phyloP scores from a whole-genome alignment of 92 coral and sea anemone species.

The Parazoanthus darwini region DNA sequence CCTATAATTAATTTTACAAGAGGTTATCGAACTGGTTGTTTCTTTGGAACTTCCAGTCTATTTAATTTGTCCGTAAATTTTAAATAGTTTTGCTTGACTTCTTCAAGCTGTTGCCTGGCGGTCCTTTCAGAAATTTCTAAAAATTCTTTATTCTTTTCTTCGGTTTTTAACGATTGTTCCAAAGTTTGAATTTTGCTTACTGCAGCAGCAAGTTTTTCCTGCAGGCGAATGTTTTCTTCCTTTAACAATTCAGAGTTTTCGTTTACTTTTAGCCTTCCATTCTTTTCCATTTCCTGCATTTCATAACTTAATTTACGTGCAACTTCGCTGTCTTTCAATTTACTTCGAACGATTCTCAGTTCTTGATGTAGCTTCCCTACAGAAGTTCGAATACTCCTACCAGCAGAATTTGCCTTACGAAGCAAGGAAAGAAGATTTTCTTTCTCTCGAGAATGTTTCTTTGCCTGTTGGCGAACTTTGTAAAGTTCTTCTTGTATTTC shows the following conservation, averaged over 20 bases:
- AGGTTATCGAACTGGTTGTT: slow-evolving; percentile 47
- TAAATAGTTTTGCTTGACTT: slow-evolving; percentile 50
- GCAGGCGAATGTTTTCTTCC: slow-evolving; percentile 37
- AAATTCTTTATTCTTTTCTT: slow-evolving; percentile 35
- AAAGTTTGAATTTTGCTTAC: slow-evolving; percentile 32
- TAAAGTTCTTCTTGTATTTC: slow-evolving; percentile 30
- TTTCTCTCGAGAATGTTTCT: slow-evolving; percentile 21
- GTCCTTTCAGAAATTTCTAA: slow-evolving; percentile 32
- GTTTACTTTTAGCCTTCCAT: slow-evolving; percentile 20
- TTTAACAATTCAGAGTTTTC: slow-evolving; percentile 33
- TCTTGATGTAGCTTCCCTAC: slow-evolving; percentile 41
- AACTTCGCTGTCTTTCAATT: slow-evolving; percentile 32
- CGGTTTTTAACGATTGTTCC: slow-evolving; percentile 46
- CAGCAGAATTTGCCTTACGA: slow-evolving; percentile 15
- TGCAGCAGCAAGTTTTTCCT: slow-evolving; percentile 27
- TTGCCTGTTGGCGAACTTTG: slow-evolving; percentile 24
- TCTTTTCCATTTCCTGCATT: slow-evolving; percentile 26
- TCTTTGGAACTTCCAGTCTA: slow-evolving; percentile 53
- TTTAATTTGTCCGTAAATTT: slow-evolving; percentile 49
- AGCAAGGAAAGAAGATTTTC: slow-evolving; percentile 22
- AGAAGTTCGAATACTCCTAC: slow-evolving; percentile 8
- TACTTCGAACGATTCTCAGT: slow-evolving; percentile 41
- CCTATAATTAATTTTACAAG: not conserved
- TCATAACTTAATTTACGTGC: slow-evolving; percentile 14
- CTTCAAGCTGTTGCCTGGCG: slow-evolving; percentile 46